Conservation (phyloP, 2,797 vertebrate species). For the Dallia pectoralis region DNA sequence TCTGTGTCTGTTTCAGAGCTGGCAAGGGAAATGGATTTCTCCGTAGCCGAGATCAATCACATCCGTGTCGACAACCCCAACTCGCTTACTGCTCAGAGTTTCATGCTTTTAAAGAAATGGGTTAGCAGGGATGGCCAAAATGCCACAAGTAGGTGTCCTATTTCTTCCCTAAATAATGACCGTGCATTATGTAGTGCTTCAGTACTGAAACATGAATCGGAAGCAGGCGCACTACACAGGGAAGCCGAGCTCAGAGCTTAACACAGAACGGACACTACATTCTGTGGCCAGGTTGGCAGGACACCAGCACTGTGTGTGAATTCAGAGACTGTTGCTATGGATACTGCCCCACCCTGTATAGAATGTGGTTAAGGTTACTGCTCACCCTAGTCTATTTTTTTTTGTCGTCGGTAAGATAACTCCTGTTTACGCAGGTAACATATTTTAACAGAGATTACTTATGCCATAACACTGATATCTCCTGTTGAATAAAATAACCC, state of each 20-base stretch:
- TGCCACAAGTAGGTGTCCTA: conserved; percentile 91
- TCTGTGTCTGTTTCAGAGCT: conserved; percentile 83
- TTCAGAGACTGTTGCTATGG: neutral
- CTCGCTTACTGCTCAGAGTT: conserved; percentile 97
- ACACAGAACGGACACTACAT: neutral
- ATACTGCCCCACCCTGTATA: neutral
- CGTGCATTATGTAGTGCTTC: neutral
- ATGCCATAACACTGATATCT: too few species aligned
- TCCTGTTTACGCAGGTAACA: too few species aligned
- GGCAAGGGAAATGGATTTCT: conserved; percentile 98
- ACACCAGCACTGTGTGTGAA: neutral
- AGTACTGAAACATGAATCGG: neutral
- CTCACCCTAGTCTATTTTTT: too few species aligned
- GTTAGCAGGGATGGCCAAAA: conserved; percentile 98
- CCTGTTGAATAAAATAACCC: too few species aligned
- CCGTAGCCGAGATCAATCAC: conserved; percentile 98
- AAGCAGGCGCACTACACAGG: neutral
- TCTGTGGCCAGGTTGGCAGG: neutral
- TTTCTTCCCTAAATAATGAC: neutral
- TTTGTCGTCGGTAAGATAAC: too few species aligned
- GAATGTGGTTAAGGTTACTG: neutral
- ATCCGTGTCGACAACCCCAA: conserved; percentile 98
- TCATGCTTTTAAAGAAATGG: conserved; percentile 99
- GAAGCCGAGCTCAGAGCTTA: too few species aligned
- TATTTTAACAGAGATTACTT: too few species aligned